Evolutionary conservation across 2,888 invertebrate genomes (phyloP), one percentile per base, ranked within the genome.

Genomic region (Platycheirus albimanus): DNA sequence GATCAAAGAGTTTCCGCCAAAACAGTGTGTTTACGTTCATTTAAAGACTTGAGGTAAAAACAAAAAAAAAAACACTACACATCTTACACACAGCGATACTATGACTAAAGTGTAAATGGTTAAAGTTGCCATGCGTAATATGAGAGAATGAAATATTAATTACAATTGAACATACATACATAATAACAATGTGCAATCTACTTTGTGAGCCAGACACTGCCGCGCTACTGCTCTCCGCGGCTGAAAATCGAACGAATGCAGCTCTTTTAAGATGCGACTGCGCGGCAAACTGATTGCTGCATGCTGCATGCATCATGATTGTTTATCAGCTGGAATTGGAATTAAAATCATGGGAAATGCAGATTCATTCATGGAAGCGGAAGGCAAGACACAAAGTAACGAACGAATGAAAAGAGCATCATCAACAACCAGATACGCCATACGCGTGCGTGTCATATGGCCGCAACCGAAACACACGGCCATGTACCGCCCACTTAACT

Each of bases 1-100:
- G 91, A 91, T 91, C 91, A 91, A 91, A 91, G 91, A 90, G 91
- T 89, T 91, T 90, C 91, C 91, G 91, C 90, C 90, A 90, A 89
- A 89, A 88, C 86, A 85, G 85, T 77, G 85, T 87, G 86, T 87
- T 86, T 86, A 86, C 86, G 86, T 87, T 86, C 85, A 85, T 84
- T 85, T 85, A 74, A 56, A 85, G 79, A 79, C 86, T 85, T 74
- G 76, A 84, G 86, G 85, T 85, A 86, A 86, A 85, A 85, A 86
- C 84, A 85, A 85, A 83, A 71, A 52, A 64, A 76, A 54, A 85
- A 84, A 56, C 67, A 64, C 69, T 49, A 70, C 66, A 77, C 43
- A 61, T 61, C 28, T 17, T 64, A 64, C 84, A 84, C 61, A 71
- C 52, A 74, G 19, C 63, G 47, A 71, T 67, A 70, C 75, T 45